phyloP scores from a whole-genome alignment of 2,888 invertebrate genomes.

The Agrilus mali region DNA sequence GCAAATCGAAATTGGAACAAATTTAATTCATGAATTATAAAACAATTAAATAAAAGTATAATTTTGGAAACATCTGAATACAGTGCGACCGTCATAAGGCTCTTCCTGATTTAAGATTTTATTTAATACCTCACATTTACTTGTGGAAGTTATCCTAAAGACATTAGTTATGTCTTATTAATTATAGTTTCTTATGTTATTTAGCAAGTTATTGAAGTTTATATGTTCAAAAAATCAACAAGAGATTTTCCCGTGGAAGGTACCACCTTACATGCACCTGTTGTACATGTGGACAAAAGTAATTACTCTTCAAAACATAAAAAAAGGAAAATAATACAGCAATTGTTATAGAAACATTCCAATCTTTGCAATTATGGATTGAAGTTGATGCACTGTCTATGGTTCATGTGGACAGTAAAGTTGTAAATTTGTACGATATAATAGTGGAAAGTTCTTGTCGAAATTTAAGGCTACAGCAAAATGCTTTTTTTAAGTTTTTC shows the following conservation, averaged over 20 bases:
- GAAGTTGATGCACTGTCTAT: slow-evolving; percentile 61
- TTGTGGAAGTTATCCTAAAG: no score
- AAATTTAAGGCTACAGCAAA: slow-evolving; percentile 52
- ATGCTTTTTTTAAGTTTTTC: slow-evolving; percentile 46
- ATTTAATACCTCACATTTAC: no score
- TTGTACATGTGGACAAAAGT: slow-evolving; percentile 55
- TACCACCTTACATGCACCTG: slow-evolving; percentile 35
- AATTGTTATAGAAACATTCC: slow-evolving; percentile 25
- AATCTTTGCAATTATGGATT: slow-evolving; percentile 46
- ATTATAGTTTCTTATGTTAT: slow-evolving; percentile 14
- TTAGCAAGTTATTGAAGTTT: slow-evolving; percentile 47
- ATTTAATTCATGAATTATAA: no score
- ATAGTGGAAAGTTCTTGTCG: slow-evolving; percentile 64
- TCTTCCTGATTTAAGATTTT: no score
- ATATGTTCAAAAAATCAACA: slow-evolving; percentile 49
- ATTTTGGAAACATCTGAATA: no score
- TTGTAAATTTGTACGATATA: slow-evolving; percentile 55
- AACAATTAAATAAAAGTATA: no score
- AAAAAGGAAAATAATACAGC: slow-evolving; percentile 4
- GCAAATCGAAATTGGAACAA: no score
- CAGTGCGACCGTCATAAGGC: no score
- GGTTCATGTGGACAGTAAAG: slow-evolving; percentile 50
- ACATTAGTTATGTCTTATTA: slow-evolving; percentile 2
- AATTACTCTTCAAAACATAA: slow-evolving; percentile 21
- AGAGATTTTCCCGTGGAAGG: slow-evolving; percentile 37